phyloP scores from a whole-genome alignment of 2,797 vertebrate species.

The Tinamus major region DNA sequence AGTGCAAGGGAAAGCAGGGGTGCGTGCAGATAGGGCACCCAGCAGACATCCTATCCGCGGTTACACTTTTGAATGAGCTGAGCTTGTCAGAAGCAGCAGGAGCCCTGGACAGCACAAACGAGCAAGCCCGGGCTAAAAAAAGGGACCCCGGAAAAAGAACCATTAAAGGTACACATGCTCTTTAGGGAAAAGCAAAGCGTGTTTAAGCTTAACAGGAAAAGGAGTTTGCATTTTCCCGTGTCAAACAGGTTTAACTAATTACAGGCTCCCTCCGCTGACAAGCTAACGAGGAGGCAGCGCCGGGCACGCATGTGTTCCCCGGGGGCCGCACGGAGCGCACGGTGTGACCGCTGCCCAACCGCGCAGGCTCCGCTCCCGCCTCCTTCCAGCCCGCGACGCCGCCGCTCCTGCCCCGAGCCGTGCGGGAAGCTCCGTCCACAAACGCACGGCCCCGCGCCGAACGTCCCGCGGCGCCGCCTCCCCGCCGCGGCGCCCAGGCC shows the following conservation, averaged over 20 bases:
- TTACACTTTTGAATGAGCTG: fast-evolving
- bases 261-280: too few relatives aligned
- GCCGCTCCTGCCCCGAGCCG: too few relatives aligned
- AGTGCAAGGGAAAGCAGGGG: fast-evolving
- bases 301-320: fast-evolving
- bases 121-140: background rate
- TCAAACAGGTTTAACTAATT: background rate
- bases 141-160: fast-evolving
- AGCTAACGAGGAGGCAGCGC: fast-evolving
- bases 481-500: too few relatives aligned
- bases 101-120: background rate
- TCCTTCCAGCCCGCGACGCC: too few relatives aligned
- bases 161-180: fast-evolving
- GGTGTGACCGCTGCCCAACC: too few relatives aligned
- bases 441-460: too few relatives aligned
- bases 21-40: too few relatives aligned
- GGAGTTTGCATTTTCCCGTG: fast-evolving
- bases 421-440: too few relatives aligned
- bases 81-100: fast-evolving
- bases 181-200: fast-evolving
- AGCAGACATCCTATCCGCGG: background rate
- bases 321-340: fast-evolving
- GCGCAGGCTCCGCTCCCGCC: too few relatives aligned
- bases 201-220: fast-evolving
- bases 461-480: too few relatives aligned